Evolutionary conservation across 2,113 vertebrate genomes (phyloP).

Genomic region (Zapus hudsonius): DNA sequence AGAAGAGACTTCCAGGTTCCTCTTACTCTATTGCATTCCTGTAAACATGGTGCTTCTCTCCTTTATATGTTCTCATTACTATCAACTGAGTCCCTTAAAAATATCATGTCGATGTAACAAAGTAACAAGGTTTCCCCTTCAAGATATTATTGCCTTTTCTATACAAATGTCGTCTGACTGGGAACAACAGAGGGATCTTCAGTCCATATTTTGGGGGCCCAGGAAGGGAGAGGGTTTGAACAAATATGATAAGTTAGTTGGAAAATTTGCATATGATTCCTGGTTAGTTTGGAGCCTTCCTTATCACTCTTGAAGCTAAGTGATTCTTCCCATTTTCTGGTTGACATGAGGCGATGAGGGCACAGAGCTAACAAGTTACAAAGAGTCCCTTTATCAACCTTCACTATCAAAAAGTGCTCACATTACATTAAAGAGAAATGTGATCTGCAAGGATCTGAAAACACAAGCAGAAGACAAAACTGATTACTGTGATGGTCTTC

Average conservation of each 20-base stretch:
- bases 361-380: not conserved
- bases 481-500: not conserved
- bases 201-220: not conserved
- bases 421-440: not conserved
- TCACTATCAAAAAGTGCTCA: not conserved
- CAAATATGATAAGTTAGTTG: not conserved
- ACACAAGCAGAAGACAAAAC: constrained; percentile 20
- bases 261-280: not conserved
- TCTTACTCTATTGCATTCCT: too few relatives aligned
- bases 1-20: too few relatives aligned
- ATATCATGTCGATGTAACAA: not conserved
- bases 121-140: not conserved
- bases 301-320: not conserved
- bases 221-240: not conserved
- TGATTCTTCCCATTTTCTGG: not conserved
- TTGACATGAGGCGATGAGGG: not conserved
- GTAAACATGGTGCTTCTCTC: too few relatives aligned
- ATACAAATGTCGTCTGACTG: not conserved
- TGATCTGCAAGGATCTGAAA: not conserved
- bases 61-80: too few relatives aligned
- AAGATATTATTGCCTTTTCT: not conserved
- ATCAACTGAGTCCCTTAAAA: too few relatives aligned
- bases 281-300: not conserved
- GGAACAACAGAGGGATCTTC: not conserved
- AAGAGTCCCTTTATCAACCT: not conserved